Evolutionary conservation across 2,797 vertebrate species (phyloP).

Genomic region (Melanotaenia nigrans): DNA sequence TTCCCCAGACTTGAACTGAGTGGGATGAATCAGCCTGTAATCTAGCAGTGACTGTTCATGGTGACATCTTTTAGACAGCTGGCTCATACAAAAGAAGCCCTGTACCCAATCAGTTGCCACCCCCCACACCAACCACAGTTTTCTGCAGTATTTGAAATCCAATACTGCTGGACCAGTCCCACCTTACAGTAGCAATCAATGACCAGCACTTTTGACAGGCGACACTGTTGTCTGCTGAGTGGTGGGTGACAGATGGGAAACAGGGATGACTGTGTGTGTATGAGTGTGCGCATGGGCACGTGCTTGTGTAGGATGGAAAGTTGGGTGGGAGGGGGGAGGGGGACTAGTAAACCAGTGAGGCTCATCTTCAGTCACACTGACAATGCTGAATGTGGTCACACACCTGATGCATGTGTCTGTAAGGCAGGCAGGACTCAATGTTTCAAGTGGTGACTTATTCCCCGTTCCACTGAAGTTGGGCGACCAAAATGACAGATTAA

Average conservation of each 20-base stretch:
- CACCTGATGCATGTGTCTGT: slow-evolving; percentile 63
- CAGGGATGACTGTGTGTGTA: slow-evolving; percentile 50
- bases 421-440: slow-evolving; percentile 21
- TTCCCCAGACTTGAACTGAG: slow-evolving; percentile 12
- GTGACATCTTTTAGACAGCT: slow-evolving; percentile 67
- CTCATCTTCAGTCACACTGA: slow-evolving; percentile 65
- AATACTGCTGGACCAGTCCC: slow-evolving; percentile 57
- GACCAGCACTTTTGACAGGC: slow-evolving; percentile 74
- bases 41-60: slow-evolving; percentile 42
- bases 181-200: slow-evolving; percentile 77
- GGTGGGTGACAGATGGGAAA: slow-evolving; percentile 77
- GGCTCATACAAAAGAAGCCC: slow-evolving; percentile 55
- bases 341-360: slow-evolving; percentile 50
- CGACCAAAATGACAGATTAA: slow-evolving; percentile 48
- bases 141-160: slow-evolving; percentile 63
- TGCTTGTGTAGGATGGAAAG: slow-evolving; percentile 16
- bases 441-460: slow-evolving; percentile 59
- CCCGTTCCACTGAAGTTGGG: slow-evolving; percentile 41
- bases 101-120: slow-evolving; percentile 72
- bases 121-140: slow-evolving; percentile 46
- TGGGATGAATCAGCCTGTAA: slow-evolving; percentile 43
- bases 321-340: background rate
- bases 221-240: slow-evolving; percentile 71
- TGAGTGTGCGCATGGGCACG: slow-evolving; percentile 32
- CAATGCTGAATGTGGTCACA: slow-evolving; percentile 72